Base-by-base conservation (phyloP, 2,797 vertebrate species). In the Babyrousa celebensis region DNA sequence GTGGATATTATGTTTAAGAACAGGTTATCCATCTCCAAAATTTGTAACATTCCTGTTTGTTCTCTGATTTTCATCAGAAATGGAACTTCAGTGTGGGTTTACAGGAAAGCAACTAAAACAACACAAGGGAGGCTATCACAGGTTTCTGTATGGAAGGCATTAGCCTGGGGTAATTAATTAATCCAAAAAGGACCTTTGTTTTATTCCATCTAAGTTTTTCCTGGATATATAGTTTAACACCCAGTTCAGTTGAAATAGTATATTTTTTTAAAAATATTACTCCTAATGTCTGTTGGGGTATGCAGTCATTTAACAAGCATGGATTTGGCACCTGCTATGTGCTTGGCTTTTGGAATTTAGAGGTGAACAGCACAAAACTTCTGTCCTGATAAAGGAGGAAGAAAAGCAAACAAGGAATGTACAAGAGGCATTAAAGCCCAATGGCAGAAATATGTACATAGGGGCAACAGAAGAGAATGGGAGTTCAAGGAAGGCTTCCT, bases 41-140 rank as follows among this genome's bases (percentile, higher is more conserved):
- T 96, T 21, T 85, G 60, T 92, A 85, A 80, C 27, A 43, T 9
- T 95, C 21, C 96, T 96, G 86, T 23, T 85, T 74, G 29, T 96
- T 74, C 87, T 97, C 62, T 98, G 89, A 74, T 97, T 96, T 78
- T 96, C 86, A 92, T 27, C 96, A 65, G 96, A 97, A 97, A 96
- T 85, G 95, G 83, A 96, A 96, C 89, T 95, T 70, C 14, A 58
- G 29, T 87, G 54, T 65, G 95, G 80, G 0, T 0, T 98, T 98
- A 97, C 74, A 27, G 96, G 92, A 97, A 82, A 52, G 21, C 18
- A 18, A n/a, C 58, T 75, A 84, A 96, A 96, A 71, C 87, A 96
- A 70, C 27, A 80, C 67, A 70, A 95, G 20, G 97, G 94, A 63
- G 88, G 78, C 43, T 72, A 88, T 75, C 82, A 48, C 72, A 23